These are phyloP conservation scores for Anorthoa munda DNA, from an alignment of 2,888 invertebrate species.

Conservation along the genomic window DNA sequence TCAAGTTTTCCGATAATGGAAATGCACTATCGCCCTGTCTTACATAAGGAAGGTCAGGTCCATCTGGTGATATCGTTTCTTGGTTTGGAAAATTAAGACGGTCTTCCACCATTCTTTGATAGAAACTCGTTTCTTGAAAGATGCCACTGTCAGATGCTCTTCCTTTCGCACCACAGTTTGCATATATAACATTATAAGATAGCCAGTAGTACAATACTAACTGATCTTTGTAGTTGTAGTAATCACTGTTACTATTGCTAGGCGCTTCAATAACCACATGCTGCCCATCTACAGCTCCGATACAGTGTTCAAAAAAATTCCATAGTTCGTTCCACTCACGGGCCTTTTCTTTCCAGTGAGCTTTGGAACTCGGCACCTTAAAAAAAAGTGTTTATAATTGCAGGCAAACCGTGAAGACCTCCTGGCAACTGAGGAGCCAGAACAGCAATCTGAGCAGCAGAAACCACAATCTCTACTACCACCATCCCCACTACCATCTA, in stretches of 20 bases:
- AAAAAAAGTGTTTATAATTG: slow-evolving; percentile 6
- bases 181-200: slow-evolving; percentile 53
- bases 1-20: slow-evolving; percentile 35
- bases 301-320: slow-evolving; percentile 16
- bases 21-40: slow-evolving; percentile 64
- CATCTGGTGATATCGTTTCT: slow-evolving; percentile 48
- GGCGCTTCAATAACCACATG: slow-evolving; percentile 32
- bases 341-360: slow-evolving; percentile 18
- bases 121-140: slow-evolving; percentile 45
- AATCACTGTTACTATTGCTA: slow-evolving; percentile 21
- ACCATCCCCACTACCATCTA: slow-evolving; percentile 13
- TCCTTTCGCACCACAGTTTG: slow-evolving; percentile 45
- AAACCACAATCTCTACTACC: slow-evolving; percentile 18
- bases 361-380: slow-evolving; percentile 6
- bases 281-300: slow-evolving; percentile 31
- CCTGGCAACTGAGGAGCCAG: slow-evolving; percentile 18
- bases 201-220: slow-evolving; percentile 25
- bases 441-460: slow-evolving; percentile 18
- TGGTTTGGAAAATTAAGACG: slow-evolving; percentile 41
- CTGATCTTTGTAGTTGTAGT: slow-evolving; percentile 26
- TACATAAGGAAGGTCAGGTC: slow-evolving; percentile 46
- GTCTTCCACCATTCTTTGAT: slow-evolving; percentile 34
- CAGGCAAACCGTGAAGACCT: slow-evolving; percentile 15
- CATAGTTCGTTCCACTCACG: slow-evolving; percentile 17
- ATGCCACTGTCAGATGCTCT: slow-evolving; percentile 27